A percentile compares a stretch with the other conserved stretches of the same genome.
Evolutionary conservation across 1,140 invertebrate genomes (phyloP).

Genomic region (Penaeus japonicus): DNA sequence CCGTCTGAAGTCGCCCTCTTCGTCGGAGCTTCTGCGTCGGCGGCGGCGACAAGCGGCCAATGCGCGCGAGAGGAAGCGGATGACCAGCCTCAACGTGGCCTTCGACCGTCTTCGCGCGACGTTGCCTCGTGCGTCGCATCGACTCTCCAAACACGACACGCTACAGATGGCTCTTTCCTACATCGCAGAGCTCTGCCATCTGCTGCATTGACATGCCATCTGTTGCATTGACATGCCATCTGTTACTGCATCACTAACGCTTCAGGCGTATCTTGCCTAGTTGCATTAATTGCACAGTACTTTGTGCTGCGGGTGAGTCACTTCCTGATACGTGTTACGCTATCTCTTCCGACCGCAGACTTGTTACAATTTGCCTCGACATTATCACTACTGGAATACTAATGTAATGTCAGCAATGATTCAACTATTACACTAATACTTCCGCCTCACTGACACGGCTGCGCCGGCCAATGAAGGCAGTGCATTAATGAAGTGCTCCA

Average conservation of each 20-base stretch:
- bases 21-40: neutral
- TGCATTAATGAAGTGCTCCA: too few relatives aligned
- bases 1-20: neutral
- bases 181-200: slow-evolving; percentile 63
- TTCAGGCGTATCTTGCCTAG: neutral
- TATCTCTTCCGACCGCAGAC: too few relatives aligned
- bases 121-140: slow-evolving; percentile 64
- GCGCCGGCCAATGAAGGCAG: too few relatives aligned
- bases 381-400: too few relatives aligned
- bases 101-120: slow-evolving; percentile 65
- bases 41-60: slow-evolving; percentile 62
- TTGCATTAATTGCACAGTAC: too few relatives aligned
- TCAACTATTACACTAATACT: too few relatives aligned
- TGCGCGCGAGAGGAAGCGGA: slow-evolving; percentile 64
- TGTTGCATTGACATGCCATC: neutral
- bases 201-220: slow-evolving; percentile 26
- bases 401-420: too few relatives aligned
- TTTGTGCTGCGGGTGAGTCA: too few relatives aligned
- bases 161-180: slow-evolving; percentile 67
- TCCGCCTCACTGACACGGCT: too few relatives aligned
- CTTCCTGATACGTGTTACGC: too few relatives aligned
- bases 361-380: too few relatives aligned
- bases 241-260: neutral
- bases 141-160: slow-evolving; percentile 68
- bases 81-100: slow-evolving; percentile 65